Evolutionary conservation across 2,888 invertebrate genomes (phyloP).

Genomic region (Alcis repandata): DNA sequence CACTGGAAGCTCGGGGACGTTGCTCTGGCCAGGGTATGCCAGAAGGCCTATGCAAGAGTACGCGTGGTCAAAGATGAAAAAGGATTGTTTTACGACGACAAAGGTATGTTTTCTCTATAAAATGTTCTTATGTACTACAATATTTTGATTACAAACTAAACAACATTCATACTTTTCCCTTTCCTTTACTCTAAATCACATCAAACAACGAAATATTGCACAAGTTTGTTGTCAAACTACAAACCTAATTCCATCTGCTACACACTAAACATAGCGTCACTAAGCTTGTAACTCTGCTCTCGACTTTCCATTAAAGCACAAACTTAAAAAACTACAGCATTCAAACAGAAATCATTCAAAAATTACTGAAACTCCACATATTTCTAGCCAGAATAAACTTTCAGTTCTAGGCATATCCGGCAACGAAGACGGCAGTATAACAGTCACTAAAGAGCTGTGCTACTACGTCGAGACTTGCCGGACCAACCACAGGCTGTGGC

Average conservation of each 20-base stretch:
- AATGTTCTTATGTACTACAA: neutral
- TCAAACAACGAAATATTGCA: slow-evolving; percentile 1
- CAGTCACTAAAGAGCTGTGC: slow-evolving; percentile 69
- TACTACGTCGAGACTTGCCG: slow-evolving; percentile 75
- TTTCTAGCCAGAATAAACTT: slow-evolving; percentile 1
- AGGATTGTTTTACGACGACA: slow-evolving; percentile 76
- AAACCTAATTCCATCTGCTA: neutral
- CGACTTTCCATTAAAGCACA: neutral
- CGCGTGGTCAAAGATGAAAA: slow-evolving; percentile 76
- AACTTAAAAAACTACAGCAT: neutral
- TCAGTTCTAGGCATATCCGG: slow-evolving; percentile 75
- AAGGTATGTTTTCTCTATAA: slow-evolving; percentile 61
- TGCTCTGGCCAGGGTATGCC: slow-evolving; percentile 73
- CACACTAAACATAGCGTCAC: neutral
- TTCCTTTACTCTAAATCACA: neutral
- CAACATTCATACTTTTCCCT: neutral
- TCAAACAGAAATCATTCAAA: neutral
- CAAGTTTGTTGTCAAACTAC: neutral
- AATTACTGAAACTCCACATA: neutral
- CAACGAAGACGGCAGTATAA: slow-evolving; percentile 65
- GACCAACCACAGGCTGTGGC: slow-evolving; percentile 69
- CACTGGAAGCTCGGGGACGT: slow-evolving; percentile 80
- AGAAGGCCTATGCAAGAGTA: slow-evolving; percentile 76
- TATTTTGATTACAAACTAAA: neutral
- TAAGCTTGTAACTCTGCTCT: neutral